These are phyloP conservation scores for Microchrysa polita DNA, from an alignment of 2,888 invertebrate genomes.

Conservation along the genomic window DNA sequence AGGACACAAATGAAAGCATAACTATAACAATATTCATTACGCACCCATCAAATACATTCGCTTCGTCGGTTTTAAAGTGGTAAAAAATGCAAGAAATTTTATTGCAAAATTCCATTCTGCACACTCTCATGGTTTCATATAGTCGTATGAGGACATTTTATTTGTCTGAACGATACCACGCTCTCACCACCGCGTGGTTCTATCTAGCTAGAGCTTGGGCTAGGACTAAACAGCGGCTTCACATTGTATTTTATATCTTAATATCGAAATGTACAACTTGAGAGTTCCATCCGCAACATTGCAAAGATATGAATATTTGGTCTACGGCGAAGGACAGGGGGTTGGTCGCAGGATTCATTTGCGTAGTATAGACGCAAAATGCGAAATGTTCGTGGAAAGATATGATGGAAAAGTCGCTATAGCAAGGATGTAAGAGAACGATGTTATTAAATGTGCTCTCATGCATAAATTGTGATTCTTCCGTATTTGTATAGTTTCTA, in stretches of 20 bases:
- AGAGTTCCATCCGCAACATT: background rate
- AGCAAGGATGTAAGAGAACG: constrained; percentile 6
- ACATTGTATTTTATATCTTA: constrained; percentile 41
- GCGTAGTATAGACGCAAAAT: background rate
- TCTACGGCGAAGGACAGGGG: no score
- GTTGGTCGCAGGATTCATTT: background rate
- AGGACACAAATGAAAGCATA: constrained; percentile 16
- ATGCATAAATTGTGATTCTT: constrained; percentile 53
- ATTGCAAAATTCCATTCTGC: constrained; percentile 23
- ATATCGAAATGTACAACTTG: constrained; percentile 26
- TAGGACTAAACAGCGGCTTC: constrained; percentile 5
- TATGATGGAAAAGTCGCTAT: background rate
- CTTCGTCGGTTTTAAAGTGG: constrained; percentile 26
- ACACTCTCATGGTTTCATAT: constrained; percentile 7
- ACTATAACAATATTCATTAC: constrained; percentile 46
- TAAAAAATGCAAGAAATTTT: constrained; percentile 25
- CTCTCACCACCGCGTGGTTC: no score
- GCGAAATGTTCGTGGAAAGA: background rate
- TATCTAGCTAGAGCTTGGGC: background rate
- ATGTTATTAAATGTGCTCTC: constrained; percentile 54
- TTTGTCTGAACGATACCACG: no score
- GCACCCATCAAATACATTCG: constrained; percentile 36
- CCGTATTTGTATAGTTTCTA: constrained; percentile 24
- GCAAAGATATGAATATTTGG: no score
- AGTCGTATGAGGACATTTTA: constrained; percentile 12